Conservation (phyloP, 2,113 vertebrate genomes). For the Cariama cristata region DNA sequence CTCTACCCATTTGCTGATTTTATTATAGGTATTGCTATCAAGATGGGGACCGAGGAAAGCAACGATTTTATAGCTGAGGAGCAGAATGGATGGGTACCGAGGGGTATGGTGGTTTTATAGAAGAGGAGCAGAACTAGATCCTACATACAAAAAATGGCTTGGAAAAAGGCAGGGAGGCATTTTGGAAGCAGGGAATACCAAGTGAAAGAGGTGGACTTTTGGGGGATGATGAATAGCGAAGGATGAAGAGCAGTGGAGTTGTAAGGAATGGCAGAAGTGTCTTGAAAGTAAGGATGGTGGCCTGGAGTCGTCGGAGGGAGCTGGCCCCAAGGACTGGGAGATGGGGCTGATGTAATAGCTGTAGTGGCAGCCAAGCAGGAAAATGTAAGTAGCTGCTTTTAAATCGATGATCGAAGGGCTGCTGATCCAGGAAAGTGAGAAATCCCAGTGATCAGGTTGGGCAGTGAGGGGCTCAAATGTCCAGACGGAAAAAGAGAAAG, state of each 20-base stretch:
- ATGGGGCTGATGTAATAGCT: slow-evolving; percentile 43
- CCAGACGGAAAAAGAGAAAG: neutral
- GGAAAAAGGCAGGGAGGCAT: neutral
- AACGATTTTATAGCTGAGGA: neutral
- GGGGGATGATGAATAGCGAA: fast-evolving
- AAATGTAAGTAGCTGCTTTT: neutral
- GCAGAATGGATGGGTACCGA: neutral
- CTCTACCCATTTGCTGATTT: neutral
- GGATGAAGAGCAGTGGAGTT: neutral
- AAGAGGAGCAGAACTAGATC: neutral
- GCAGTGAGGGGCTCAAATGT: neutral
- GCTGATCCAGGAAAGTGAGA: neutral
- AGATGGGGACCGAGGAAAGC: neutral
- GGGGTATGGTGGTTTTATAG: neutral
- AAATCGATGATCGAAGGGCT: neutral
- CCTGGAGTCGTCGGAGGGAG: neutral
- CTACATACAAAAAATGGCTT: neutral
- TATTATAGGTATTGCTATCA: fast-evolving
- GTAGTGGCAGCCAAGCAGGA: neutral
- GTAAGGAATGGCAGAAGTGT: neutral
- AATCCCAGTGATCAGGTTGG: fast-evolving
- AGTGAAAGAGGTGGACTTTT: neutral
- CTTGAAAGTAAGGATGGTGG: neutral
- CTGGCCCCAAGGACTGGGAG: neutral
- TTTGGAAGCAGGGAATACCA: neutral